Evolutionary conservation across 2,888 invertebrate species (phyloP).

Genomic region (Lamellibrachia satsuma): DNA sequence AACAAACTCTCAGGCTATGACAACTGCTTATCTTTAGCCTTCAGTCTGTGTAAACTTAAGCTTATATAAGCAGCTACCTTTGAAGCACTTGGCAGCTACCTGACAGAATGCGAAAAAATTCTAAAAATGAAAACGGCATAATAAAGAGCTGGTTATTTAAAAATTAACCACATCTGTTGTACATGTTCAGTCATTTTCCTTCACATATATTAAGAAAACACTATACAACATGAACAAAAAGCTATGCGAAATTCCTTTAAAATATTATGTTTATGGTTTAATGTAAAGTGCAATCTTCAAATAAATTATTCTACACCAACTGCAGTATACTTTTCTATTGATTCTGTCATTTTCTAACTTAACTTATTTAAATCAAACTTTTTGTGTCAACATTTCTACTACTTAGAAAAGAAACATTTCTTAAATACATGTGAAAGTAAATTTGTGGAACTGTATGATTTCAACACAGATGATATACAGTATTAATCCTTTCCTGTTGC

Average conservation of each 20-base stretch:
- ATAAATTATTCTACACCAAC: too few species aligned
- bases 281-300: too few species aligned
- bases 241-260: too few species aligned
- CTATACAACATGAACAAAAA: too few species aligned
- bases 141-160: neutral
- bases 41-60: neutral
- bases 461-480: neutral
- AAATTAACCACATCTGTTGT: neutral
- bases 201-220: too few species aligned
- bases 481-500: too few species aligned
- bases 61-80: neutral
- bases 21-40: neutral
- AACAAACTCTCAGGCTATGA: neutral
- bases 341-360: neutral
- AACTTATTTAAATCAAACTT: neutral
- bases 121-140: neutral
- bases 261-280: too few species aligned
- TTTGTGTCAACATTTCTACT: neutral
- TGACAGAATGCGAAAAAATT: neutral
- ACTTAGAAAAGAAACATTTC: neutral
- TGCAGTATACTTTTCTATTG: too few species aligned
- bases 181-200: too few species aligned
- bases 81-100: neutral
- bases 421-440: neutral
- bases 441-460: neutral